Percentiles rank a stretch among this genome's conserved stretches.
phyloP scores from a whole-genome alignment of 1,140 invertebrate genomes.

The Limonius californicus region DNA sequence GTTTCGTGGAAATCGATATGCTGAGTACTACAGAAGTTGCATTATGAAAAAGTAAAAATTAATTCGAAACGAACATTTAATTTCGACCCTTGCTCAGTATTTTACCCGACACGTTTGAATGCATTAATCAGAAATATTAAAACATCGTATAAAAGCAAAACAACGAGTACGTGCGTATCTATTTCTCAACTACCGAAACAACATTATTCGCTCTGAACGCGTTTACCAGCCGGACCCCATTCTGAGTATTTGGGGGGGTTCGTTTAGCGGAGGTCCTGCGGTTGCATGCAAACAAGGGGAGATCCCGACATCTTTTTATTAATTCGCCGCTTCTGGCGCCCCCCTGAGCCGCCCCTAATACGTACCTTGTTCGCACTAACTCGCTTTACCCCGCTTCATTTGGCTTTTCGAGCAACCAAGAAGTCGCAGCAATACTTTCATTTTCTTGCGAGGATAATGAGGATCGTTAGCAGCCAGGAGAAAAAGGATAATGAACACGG shows the following conservation, averaged over 20 bases:
- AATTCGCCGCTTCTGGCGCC: constrained; percentile 8
- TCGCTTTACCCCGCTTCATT: constrained; percentile 14
- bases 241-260: neutral
- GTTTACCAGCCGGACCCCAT: neutral
- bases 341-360: constrained; percentile 3
- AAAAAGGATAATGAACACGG: neutral
- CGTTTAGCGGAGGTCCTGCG: constrained; percentile 1
- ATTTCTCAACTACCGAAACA: neutral
- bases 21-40: no score
- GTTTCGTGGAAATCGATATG: no score
- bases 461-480: neutral
- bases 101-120: no score
- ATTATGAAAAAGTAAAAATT: no score
- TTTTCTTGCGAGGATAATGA: neutral
- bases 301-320: constrained; percentile 12
- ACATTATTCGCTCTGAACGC: neutral
- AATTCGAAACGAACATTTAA: no score
- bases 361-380: constrained; percentile 13
- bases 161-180: no score
- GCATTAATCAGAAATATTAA: no score
- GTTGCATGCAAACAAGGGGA: constrained; percentile 16
- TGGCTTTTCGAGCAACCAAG: neutral
- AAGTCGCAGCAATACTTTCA: neutral
- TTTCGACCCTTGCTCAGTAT: no score
- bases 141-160: no score